Evolutionary conservation across 2,797 vertebrate species (phyloP), one percentile per base, ranked within the genome.

Genomic region (Liparis tanakae): DNA sequence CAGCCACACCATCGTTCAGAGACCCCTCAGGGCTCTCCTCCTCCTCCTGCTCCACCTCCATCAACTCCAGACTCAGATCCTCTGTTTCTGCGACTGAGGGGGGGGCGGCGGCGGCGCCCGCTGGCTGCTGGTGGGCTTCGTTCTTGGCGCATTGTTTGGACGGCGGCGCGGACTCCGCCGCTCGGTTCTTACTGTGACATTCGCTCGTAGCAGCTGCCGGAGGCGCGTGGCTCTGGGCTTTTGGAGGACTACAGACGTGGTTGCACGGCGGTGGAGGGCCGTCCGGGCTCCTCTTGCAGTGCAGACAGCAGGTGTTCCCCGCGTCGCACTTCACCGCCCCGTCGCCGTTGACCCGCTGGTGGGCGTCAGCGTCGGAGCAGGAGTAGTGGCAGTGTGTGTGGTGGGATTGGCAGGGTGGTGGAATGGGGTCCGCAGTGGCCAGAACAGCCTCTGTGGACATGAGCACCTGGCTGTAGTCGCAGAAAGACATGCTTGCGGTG

Each of bases 401-500:
- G 70, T 89, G 91, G 70, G 89, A 51, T 70, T 92, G 93, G 83
- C 88, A 90, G 72, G 87, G 92, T 0, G 87, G 74, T 0, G 92
- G 91, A 48, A 91, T 87, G 17, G 88, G 82, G 72, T 94, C 93
- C 0, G 90, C 87, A 0, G 89, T 77, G 41, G 93, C 91, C 72
- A 95, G 56, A 14, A 93, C 92, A 1, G 91, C 87, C 72, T 95
- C 95, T 20, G 95, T 95, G 74, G 94, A 95, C 84, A 93, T 92
- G 55, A 95, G 91, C 83, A 92, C 93, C 86, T 94, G 94, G 87
- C 94, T 93, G 87, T 95, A 94, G 91, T 95, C 94, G 61, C 93
- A 94, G 89, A 95, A 94, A 34, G 93, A 92, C 63, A 94, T 71
- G 85, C 92, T 90, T 0, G 93, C 76, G 0, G 94, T 87, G 57